Evolutionary conservation across 2,888 invertebrate species (phyloP).

Genomic region (Agapostemon virescens): DNA sequence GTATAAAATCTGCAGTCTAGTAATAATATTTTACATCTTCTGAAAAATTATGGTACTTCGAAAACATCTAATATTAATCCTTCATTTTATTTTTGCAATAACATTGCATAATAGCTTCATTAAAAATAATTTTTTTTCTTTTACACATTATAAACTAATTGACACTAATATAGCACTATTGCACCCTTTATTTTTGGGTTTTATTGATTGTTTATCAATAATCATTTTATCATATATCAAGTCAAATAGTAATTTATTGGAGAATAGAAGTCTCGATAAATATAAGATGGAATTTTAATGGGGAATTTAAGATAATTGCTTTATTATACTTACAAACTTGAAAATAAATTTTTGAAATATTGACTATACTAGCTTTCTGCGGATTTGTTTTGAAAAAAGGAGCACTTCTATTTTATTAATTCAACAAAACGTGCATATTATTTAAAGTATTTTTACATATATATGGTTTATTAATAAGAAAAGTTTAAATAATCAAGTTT

Average conservation of each 20-base stretch:
- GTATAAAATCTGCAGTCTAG: background rate
- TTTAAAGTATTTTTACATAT: conserved; percentile 11
- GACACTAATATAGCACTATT: conserved; percentile 34
- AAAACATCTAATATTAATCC: conserved; percentile 18
- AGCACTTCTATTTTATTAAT: background rate
- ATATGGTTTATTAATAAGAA: background rate
- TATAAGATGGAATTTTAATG: conserved; percentile 7
- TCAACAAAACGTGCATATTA: background rate
- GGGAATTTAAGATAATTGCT: background rate
- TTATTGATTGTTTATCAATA: too few relatives aligned
- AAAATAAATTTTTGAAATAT: background rate
- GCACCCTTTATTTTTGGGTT: conserved; percentile 24
- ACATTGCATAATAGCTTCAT: conserved; percentile 41
- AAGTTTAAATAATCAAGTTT: conserved; percentile 15
- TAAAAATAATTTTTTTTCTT: conserved; percentile 28
- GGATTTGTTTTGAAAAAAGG: background rate
- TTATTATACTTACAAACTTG: background rate
- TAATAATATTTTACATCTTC: conserved; percentile 19
- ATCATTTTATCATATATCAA: too few relatives aligned
- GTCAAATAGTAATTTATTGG: conserved; percentile 22
- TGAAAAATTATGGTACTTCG: conserved; percentile 50
- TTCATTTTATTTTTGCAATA: conserved; percentile 34
- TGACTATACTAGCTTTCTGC: background rate
- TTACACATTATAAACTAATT: conserved; percentile 36
- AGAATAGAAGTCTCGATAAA: conserved; percentile 34